phyloP scores from a whole-genome alignment of 2,888 invertebrate genomes.

The Folsomia candida region DNA sequence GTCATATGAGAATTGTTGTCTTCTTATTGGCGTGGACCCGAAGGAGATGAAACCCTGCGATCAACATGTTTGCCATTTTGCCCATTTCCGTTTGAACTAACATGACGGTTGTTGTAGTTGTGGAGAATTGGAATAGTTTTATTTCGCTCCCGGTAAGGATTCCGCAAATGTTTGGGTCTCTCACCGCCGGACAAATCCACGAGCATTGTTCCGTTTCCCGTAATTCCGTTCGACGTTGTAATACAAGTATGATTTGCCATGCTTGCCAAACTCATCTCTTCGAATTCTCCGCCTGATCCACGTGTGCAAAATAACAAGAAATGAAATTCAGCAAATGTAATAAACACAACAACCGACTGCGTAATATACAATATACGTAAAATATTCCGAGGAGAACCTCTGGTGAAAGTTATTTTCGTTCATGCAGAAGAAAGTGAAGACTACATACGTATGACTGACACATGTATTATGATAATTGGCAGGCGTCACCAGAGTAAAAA shows the following conservation, averaged over 20 bases:
- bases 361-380: neutral
- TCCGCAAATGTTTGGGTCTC: conserved; percentile 33
- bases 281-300: conserved; percentile 47
- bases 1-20: no score
- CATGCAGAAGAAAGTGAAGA: neutral
- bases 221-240: conserved; percentile 35
- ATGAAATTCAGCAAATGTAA: no score
- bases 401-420: neutral
- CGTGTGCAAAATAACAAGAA: no score
- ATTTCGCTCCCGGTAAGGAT: conserved; percentile 39
- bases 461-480: no score
- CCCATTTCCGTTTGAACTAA: conserved; percentile 9
- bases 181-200: conserved; percentile 44
- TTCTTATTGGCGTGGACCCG: conserved; percentile 22
- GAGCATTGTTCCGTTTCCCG: conserved; percentile 36
- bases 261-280: conserved; percentile 50
- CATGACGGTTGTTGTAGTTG: conserved; percentile 29
- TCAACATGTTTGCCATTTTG: conserved; percentile 41
- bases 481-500: no score
- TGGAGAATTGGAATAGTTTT: conserved; percentile 46
- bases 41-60: conserved; percentile 43
- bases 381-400: neutral
- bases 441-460: neutral
- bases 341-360: no score
- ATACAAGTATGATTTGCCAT: conserved; percentile 49